Conservation (phyloP, 1,140 invertebrate species). For the Panagrolaimus sp. region DNA sequence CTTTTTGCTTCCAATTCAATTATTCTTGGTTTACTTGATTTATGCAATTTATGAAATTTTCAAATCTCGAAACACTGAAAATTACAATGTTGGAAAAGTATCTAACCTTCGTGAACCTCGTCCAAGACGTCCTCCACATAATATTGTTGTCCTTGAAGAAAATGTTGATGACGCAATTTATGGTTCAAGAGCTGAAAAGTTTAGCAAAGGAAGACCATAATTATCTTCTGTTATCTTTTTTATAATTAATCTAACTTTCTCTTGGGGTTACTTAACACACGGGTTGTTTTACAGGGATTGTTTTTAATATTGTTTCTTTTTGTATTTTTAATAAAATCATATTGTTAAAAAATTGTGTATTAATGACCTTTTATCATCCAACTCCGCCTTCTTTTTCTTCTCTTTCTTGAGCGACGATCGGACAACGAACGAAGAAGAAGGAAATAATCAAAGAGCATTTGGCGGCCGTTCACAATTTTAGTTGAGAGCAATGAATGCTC, state of each 20-base stretch:
- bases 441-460: too few species aligned
- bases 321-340: too few species aligned
- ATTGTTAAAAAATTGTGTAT: too few species aligned
- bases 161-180: conserved; percentile 6
- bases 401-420: too few species aligned
- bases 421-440: too few species aligned
- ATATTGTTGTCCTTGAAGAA: conserved; percentile 5
- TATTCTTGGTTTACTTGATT: background rate
- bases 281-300: background rate
- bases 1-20: background rate
- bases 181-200: background rate
- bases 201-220: conserved; percentile 9
- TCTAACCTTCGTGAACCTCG: too few species aligned
- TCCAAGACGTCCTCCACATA: background rate
- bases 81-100: background rate
- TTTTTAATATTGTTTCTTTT: too few species aligned
- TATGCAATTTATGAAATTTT: background rate
- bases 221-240: background rate
- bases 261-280: background rate
- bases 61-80: background rate
- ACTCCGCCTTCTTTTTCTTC: too few species aligned
- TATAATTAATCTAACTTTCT: too few species aligned
- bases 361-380: too few species aligned
- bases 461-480: too few species aligned
- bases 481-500: too few species aligned